Percentiles rank a stretch among this genome's conserved stretches.
Conservation (phyloP, 2,797 vertebrate genomes). For the Bradypodion ventrale region DNA sequence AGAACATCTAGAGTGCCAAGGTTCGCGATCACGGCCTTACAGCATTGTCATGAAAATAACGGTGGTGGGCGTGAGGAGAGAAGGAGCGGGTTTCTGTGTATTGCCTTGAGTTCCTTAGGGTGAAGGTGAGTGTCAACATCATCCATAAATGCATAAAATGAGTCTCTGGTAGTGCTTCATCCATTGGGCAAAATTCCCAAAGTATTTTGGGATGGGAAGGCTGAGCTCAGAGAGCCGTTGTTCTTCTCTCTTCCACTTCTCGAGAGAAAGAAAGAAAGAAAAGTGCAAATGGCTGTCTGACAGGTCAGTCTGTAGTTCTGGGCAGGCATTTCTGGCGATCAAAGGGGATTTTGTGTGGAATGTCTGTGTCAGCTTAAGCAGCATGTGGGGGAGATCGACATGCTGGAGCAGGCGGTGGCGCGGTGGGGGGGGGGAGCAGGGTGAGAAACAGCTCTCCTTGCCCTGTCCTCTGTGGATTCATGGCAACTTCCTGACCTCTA, state of each 20-base stretch:
- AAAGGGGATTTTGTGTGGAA: conserved; percentile 47
- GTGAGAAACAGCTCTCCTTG: conserved; percentile 7
- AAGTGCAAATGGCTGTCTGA: conserved; percentile 22
- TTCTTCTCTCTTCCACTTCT: not conserved
- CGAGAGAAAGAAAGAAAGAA: no score
- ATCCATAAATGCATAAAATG: not conserved
- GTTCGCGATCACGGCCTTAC: no score
- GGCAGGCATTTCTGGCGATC: conserved; percentile 36
- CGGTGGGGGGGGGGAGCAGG: not conserved
- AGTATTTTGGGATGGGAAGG: not conserved
- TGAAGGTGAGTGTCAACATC: not conserved
- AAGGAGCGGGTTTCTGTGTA: not conserved
- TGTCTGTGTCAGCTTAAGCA: conserved; percentile 43
- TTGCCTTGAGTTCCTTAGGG: not conserved
- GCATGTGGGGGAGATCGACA: conserved; percentile 23
- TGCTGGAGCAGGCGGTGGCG: conserved; percentile 27
- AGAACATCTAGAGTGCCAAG: no score
- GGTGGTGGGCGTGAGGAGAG: no score
- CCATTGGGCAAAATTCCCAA: not conserved
- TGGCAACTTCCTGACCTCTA: conserved; percentile 28
- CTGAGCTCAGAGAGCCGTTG: not conserved
- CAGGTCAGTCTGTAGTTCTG: conserved; percentile 36
- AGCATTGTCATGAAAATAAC: not conserved
- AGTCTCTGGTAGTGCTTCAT: not conserved
- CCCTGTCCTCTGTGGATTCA: conserved; percentile 20